Evolutionary conservation across 2,797 vertebrate species (phyloP), one percentile per base, ranked within the genome.

Genomic region (Sebastes nivosus): DNA sequence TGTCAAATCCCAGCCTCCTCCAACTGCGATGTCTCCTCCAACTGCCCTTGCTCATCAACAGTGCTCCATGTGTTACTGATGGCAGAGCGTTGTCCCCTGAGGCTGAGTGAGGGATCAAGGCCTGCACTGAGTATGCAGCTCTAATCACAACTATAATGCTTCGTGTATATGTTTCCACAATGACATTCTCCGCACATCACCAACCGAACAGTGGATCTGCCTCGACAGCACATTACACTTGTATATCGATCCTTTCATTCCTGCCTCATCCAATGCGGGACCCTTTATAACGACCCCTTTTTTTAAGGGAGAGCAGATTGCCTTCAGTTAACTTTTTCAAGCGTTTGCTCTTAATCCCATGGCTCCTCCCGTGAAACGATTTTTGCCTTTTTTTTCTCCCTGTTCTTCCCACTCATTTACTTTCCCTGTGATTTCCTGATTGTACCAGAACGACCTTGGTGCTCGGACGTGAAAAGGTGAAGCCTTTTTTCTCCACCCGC

Each of bases 361-460:
- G 54, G 82, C 87, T 87, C 86, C 84, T 70, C 79, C 78, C 78
- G 80, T 83, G 88, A 89, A 91, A 88, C 83, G 67, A 91, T 86
- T 81, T 55, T 84, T 67, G 67, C 80, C 71, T 42, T 32, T 34
- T 34, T 34, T 20, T 25, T 10, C 18, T 46, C 29, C 65, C 61
- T 8, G 36, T 55, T 66, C 61, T 32, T 57, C 52, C 52, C 59
- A 16, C 57, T 46, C 32, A 29, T 14, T 57, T 27, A 75, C 30
- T 76, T 66, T 82, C 71, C 50, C 75, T 78, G 8, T 86, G 77
- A 81, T 80, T 89, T 86, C 86, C 87, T 69, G 88, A 86, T 84
- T 87, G 65, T 67, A 75, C 86, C 30, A 87, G 74, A 82, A 61
- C 83, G 88, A 92, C 92, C 93, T 93, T 94, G 91, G 72, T 87